Percentiles rank a stretch among this genome's conserved stretches.
Conservation (phyloP, 2,797 vertebrate species). For the Anas acuta region DNA sequence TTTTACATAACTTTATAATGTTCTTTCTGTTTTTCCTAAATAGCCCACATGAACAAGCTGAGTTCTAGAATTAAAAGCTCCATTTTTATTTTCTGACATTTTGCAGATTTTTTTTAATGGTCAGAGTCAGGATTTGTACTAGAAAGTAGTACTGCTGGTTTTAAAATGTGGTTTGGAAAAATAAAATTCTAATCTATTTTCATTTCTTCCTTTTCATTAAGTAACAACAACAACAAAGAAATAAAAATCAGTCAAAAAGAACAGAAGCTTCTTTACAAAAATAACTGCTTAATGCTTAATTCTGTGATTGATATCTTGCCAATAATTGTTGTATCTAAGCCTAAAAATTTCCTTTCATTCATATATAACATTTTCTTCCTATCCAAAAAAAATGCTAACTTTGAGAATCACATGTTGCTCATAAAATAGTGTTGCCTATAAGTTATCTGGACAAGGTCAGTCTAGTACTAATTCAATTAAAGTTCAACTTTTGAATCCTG, state of each 20-base stretch:
- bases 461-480: neutral
- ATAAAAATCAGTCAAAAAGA: neutral
- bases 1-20: neutral
- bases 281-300: neutral
- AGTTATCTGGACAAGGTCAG: neutral
- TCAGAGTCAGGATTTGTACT: neutral
- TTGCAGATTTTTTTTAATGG: neutral
- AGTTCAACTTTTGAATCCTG: constrained; percentile 1
- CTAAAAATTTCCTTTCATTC: neutral
- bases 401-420: neutral
- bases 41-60: neutral
- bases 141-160: neutral
- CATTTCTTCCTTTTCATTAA: neutral
- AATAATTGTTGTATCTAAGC: neutral
- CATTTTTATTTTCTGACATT: neutral
- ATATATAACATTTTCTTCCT: neutral
- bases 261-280: neutral
- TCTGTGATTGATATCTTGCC: neutral
- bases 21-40: neutral
- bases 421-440: neutral
- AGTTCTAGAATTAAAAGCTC: neutral
- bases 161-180: neutral
- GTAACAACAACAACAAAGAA: neutral
- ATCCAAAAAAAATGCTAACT: neutral
- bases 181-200: neutral